These are phyloP conservation scores for Actinemys pallida DNA, from an alignment of 2,113 vertebrate species.

Conservation along the genomic window DNA sequence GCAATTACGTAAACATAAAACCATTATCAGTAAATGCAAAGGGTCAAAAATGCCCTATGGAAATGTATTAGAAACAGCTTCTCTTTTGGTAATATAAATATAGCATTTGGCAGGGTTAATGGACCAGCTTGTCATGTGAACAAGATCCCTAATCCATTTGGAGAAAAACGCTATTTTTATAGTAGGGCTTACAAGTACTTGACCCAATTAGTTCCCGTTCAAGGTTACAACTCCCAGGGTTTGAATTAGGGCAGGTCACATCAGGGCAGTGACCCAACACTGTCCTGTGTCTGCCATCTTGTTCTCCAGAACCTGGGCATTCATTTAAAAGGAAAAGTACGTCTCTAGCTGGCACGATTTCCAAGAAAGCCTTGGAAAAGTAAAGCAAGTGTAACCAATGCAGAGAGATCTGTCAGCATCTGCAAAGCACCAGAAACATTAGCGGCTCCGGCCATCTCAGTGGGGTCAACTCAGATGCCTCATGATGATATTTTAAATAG, in stretches of 20 bases:
- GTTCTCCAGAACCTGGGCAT: background rate
- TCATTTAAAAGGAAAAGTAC: background rate
- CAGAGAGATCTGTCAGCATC: background rate
- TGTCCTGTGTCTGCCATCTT: background rate
- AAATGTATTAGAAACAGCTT: slow-evolving; percentile 73
- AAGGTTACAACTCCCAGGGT: background rate
- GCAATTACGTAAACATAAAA: slow-evolving; percentile 63
- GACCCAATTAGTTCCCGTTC: background rate
- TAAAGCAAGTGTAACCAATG: background rate
- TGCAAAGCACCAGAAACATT: rapidly evolving
- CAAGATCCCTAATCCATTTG: slow-evolving; percentile 37
- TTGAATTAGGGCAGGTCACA: rapidly evolving
- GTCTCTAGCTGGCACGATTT: rapidly evolving
- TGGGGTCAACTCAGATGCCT: background rate
- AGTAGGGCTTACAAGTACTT: background rate
- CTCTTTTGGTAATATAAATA: slow-evolving; percentile 70
- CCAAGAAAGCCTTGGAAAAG: background rate
- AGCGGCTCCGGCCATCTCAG: rapidly evolving
- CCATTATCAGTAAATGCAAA: slow-evolving; percentile 73
- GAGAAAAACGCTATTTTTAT: slow-evolving; percentile 47
- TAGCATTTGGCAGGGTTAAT: slow-evolving; percentile 24
- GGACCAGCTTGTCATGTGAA: slow-evolving; percentile 42
- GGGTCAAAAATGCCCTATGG: slow-evolving; percentile 68
- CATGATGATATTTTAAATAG: background rate
- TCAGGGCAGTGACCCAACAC: background rate